Conservation (phyloP, 23 tunicate species). For the Ciona savignyi region DNA sequence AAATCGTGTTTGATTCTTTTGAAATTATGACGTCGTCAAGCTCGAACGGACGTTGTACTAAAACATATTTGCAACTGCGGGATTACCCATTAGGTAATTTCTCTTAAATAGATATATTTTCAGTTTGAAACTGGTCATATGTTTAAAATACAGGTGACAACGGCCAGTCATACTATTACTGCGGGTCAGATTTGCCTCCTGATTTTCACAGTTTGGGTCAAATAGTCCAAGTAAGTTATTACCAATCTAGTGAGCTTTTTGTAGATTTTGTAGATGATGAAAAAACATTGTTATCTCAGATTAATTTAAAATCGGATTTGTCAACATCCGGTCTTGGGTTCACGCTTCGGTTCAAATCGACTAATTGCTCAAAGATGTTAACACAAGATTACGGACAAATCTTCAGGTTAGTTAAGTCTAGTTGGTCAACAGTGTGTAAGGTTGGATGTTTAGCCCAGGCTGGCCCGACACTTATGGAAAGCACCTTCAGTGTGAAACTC, state of each 20-base stretch:
- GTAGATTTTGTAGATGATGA: too few species aligned
- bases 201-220: conserved; percentile 69
- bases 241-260: neutral
- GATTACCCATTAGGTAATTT: conserved; percentile 89
- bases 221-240: conserved; percentile 67
- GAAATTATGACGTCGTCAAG: conserved; percentile 36
- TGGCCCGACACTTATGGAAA: conserved; percentile 88
- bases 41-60: conserved; percentile 31
- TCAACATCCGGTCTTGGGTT: conserved; percentile 62
- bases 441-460: conserved; percentile 88
- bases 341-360: conserved; percentile 20
- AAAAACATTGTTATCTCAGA: too few species aligned
- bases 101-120: too few species aligned
- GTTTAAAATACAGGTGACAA: conserved; percentile 67
- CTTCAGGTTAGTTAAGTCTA: conserved; percentile 31
- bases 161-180: conserved; percentile 54
- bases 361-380: conserved; percentile 27
- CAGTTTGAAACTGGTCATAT: too few species aligned
- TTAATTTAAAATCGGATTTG: conserved; percentile 46
- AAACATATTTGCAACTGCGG: conserved; percentile 51
- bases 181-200: conserved; percentile 43
- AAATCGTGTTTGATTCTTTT: conserved; percentile 12
- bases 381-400: conserved; percentile 61
- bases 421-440: too few species aligned
- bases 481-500: conserved; percentile 41